Evolutionary conservation across 2,797 vertebrate species (phyloP).

Genomic region (Micropoecilia bifurca): DNA sequence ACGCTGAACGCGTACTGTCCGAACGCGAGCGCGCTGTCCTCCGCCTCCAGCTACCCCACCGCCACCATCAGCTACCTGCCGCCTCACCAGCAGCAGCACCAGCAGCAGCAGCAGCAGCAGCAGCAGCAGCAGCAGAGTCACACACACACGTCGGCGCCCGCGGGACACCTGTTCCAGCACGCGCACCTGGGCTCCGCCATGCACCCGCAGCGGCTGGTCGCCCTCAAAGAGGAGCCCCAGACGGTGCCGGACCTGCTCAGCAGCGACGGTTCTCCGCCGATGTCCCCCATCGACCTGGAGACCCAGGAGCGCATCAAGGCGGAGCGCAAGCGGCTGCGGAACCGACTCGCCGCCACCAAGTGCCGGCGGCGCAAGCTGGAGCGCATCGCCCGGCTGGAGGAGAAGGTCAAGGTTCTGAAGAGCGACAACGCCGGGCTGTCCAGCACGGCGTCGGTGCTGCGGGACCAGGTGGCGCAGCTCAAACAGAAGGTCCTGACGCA

Average conservation of each 20-base stretch:
- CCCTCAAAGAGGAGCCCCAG: slow-evolving; percentile 92
- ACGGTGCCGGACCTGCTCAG: slow-evolving; percentile 90
- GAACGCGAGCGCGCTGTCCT: slow-evolving; percentile 77
- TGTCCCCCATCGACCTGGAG: slow-evolving; percentile 93
- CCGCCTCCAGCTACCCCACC: slow-evolving; percentile 84
- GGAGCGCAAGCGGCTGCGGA: slow-evolving; percentile 90
- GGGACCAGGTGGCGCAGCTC: slow-evolving; percentile 92
- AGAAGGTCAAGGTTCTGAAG: slow-evolving; percentile 91
- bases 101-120: slow-evolving; percentile 70
- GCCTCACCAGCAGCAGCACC: slow-evolving; percentile 77
- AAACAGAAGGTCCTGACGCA: slow-evolving; percentile 93
- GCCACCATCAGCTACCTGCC: slow-evolving; percentile 93
- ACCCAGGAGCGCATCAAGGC: slow-evolving; percentile 92
- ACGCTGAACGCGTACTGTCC: slow-evolving; percentile 90
- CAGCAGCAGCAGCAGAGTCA: slow-evolving; percentile 62
- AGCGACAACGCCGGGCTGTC: slow-evolving; percentile 90
- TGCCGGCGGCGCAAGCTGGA: slow-evolving; percentile 93
- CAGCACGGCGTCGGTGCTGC: slow-evolving; percentile 87
- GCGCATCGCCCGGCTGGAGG: slow-evolving; percentile 92
- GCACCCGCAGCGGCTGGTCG: slow-evolving; percentile 74
- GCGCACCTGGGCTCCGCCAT: slow-evolving; percentile 63
- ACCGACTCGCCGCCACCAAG: slow-evolving; percentile 92
- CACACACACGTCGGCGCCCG: slow-evolving; percentile 63
- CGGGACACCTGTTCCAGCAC: slow-evolving; percentile 72
- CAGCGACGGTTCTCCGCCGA: slow-evolving; percentile 87